Evolutionary conservation across 1,140 invertebrate species (phyloP).

Genomic region (Drosophila littoralis): DNA sequence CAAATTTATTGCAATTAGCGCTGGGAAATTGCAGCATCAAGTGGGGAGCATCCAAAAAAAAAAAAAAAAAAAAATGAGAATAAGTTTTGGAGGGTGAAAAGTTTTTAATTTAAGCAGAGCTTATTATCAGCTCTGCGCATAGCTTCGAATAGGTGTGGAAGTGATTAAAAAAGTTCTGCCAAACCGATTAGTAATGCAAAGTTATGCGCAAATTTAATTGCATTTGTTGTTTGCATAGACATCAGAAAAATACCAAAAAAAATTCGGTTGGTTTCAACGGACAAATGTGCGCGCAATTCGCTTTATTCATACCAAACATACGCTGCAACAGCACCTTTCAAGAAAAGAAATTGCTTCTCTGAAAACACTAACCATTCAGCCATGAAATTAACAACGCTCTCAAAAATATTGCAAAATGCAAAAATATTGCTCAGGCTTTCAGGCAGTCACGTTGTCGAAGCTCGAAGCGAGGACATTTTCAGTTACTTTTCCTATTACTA

Average conservation of each 20-base stretch:
- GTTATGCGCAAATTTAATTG: constrained; percentile 69
- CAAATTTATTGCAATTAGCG: constrained; percentile 76
- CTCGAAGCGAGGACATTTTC: constrained; percentile 35
- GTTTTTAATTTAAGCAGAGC: constrained; percentile 77
- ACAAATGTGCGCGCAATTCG: constrained; percentile 3
- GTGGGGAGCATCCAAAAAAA: constrained; percentile 8
- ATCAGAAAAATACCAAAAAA: background rate
- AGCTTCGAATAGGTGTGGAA: constrained; percentile 57
- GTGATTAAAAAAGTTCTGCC: constrained; percentile 73
- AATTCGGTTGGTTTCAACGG: background rate
- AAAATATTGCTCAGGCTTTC: constrained; percentile 66
- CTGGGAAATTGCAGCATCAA: constrained; percentile 40
- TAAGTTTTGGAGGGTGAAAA: constrained; percentile 52
- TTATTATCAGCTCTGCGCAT: constrained; percentile 66
- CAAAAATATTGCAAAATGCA: constrained; percentile 76
- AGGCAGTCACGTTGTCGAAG: constrained; percentile 34
- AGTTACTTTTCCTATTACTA: constrained; percentile 15
- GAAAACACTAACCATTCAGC: constrained; percentile 61
- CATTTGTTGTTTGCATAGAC: constrained; percentile 30
- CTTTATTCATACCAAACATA: constrained; percentile 7
- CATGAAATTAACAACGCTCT: constrained; percentile 78
- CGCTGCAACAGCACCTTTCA: constrained; percentile 34
- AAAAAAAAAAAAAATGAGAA: constrained; percentile 27
- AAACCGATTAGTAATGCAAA: constrained; percentile 74
- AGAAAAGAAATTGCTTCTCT: constrained; percentile 44